Percentiles rank a stretch among this genome's conserved stretches.
Evolutionary conservation across 2,888 invertebrate genomes (phyloP).

Genomic region (Cantharis rustica): DNA sequence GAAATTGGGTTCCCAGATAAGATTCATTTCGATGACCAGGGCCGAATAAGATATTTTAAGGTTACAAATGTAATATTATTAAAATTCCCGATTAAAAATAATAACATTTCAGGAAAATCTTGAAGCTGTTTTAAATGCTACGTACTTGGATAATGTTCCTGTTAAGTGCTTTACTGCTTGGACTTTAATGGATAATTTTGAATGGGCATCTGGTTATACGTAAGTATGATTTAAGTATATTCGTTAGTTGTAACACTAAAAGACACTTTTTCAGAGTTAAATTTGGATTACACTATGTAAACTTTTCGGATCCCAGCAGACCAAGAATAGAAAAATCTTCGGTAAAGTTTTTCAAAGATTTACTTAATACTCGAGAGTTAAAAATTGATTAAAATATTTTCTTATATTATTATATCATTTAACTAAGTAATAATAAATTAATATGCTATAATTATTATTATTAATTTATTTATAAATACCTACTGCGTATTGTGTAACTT

Average conservation of each 20-base stretch:
- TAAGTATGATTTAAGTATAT: conserved; percentile 59
- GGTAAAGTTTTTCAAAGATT: conserved; percentile 56
- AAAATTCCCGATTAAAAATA: background rate
- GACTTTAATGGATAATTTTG: conserved; percentile 78
- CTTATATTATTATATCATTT: no score
- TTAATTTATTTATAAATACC: no score
- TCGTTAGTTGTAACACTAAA: background rate
- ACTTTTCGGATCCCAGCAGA: conserved; percentile 63
- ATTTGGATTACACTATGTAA: conserved; percentile 71
- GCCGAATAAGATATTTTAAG: background rate
- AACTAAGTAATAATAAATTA: no score
- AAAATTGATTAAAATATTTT: background rate
- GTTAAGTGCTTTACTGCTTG: conserved; percentile 71
- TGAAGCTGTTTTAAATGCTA: conserved; percentile 3
- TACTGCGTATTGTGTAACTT: no score
- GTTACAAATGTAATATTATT: background rate
- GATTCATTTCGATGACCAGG: background rate
- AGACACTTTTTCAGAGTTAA: conserved; percentile 57
- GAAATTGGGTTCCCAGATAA: conserved; percentile 61
- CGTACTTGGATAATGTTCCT: background rate
- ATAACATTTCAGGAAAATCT: background rate
- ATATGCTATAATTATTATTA: no score
- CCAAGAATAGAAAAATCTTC: conserved; percentile 68
- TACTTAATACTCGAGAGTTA: background rate
- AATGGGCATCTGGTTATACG: conserved; percentile 75